Base-by-base conservation (phyloP, 2,113 vertebrate species). In the Eublepharis macularius region DNA sequence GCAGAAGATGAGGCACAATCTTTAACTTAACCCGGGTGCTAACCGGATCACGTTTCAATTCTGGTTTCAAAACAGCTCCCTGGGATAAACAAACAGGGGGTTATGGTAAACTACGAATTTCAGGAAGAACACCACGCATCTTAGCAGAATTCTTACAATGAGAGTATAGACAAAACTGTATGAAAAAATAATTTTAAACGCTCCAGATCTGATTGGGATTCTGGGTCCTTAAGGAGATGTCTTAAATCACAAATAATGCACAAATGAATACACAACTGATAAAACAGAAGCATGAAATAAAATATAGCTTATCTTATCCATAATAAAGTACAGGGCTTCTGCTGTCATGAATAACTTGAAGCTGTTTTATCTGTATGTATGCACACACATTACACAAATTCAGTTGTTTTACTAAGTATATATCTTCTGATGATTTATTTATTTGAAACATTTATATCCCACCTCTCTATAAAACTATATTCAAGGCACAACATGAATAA, bases 1-100 rank as follows among this genome's bases (percentile, higher is more conserved):
- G 97, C 29, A 99, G 93, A 45, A 99, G 97, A 93, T 99, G 98
- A 60, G 98, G 99, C 45, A 99, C 97, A 91, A 99, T 99, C 95
- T 99, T 99, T 92, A 99, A 94, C 92, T 99, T 99, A 88, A 99
- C 98, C 88, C 99, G 96, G 0, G 99, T 99, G 92, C 99, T 99
- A 39, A 99, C 98, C 2, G 99, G 98, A 85, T 99, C 99, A 43
- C 98, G 97, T 93, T 99, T 99, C 88, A 99, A 94, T 92, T 99
- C 99, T 77, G 98, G 98, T 89, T 99, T 99, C 87, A 98, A 80
- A 85, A 97, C 94, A 76, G 96, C 96, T 19, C 98, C 98, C 99
- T 99, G 82, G 66, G 43, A 82, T 85, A 93, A 93, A 88, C 0
- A 94, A 21, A 91, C 39, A 84, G 8, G 4, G 65, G 57, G 0